Evolutionary conservation across 2,888 invertebrate genomes (phyloP).

Genomic region (Sympetrum striolatum): DNA sequence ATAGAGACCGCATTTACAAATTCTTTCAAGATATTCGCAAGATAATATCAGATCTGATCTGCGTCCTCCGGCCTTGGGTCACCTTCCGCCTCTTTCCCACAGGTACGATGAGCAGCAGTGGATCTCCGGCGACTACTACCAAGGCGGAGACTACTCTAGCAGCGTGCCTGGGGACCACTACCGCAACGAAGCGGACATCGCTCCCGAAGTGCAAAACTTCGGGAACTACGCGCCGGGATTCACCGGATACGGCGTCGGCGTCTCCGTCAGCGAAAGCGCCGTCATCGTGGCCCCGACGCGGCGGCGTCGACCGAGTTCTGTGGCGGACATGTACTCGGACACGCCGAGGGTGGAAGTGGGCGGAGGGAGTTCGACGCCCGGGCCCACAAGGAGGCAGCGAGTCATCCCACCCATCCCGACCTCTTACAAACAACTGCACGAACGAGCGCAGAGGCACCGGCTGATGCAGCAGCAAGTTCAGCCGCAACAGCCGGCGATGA

Average conservation of each 20-base stretch:
- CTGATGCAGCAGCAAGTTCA: conserved; percentile 28
- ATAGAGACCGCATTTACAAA: too few species aligned
- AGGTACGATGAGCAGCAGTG: conserved; percentile 71
- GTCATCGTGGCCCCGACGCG: conserved; percentile 26
- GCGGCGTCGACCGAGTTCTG: not conserved
- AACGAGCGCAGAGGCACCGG: conserved; percentile 42
- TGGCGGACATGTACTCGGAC: conserved; percentile 48
- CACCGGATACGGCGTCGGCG: conserved; percentile 13
- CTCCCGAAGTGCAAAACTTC: conserved; percentile 55
- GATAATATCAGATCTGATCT: too few species aligned
- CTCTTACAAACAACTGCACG: conserved; percentile 41
- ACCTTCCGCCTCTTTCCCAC: too few species aligned
- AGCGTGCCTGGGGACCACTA: conserved; percentile 59
- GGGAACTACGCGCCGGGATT: conserved; percentile 42
- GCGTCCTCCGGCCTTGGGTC: too few species aligned
- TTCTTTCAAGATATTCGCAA: too few species aligned
- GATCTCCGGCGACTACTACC: conserved; percentile 70
- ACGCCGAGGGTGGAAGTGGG: conserved; percentile 22
- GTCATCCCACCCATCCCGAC: conserved; percentile 34
- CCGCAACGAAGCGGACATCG: conserved; percentile 65
- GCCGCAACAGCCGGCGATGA: conserved; percentile 6
- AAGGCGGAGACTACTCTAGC: conserved; percentile 56
- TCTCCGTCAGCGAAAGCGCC: conserved; percentile 40
- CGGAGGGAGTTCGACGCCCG: not conserved
- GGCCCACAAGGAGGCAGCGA: not conserved